Conservation (phyloP, 2,113 vertebrate genomes). For the Gorsachius goisagi region DNA sequence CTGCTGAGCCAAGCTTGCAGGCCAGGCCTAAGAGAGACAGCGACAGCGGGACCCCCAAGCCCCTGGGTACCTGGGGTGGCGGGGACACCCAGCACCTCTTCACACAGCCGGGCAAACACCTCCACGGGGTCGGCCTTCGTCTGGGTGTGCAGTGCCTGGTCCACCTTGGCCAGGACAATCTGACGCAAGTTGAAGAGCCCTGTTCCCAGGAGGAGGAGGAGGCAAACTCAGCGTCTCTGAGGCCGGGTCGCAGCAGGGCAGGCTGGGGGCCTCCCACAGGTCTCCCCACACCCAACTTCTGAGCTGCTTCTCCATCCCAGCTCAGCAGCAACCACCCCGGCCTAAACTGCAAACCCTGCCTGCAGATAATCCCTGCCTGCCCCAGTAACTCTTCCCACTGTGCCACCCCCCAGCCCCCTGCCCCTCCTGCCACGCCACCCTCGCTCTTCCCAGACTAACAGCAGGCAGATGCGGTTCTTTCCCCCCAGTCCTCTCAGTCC, state of each 20-base stretch:
- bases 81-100: constrained; percentile 88
- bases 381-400: not conserved
- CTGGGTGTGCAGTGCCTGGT: constrained; percentile 91
- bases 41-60: rapidly evolving
- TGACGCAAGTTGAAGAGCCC: constrained; percentile 96
- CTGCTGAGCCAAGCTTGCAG: not conserved
- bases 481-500: rapidly evolving
- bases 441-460: rapidly evolving
- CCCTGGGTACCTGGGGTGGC: constrained; percentile 82
- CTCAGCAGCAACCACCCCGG: not conserved
- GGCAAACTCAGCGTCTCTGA: rapidly evolving
- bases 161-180: constrained; percentile 93
- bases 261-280: not conserved
- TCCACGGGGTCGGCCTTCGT: constrained; percentile 79
- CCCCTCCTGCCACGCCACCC: not conserved
- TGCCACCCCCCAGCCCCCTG: not conserved
- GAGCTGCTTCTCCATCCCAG: not conserved
- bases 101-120: constrained; percentile 85
- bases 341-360: not conserved
- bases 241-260: not conserved
- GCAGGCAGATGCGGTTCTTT: not conserved
- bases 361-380: too few species aligned
- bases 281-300: not conserved
- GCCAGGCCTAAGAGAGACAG: not conserved
- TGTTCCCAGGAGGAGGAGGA: constrained; percentile 20